Conservation (phyloP, 2,113 vertebrate species). For the Lota lota region DNA sequence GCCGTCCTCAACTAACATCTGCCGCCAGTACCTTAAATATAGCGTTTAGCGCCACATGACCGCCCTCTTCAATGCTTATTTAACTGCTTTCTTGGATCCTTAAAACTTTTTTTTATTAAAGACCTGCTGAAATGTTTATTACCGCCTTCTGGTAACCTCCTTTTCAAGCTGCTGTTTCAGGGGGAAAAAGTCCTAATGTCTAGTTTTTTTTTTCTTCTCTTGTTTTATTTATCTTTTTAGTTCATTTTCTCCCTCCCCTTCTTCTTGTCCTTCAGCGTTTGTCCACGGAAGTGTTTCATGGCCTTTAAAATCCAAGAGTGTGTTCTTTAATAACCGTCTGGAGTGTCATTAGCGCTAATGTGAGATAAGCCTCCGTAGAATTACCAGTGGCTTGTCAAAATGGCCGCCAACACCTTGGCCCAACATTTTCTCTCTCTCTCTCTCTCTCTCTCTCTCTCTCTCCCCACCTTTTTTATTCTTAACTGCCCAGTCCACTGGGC, state of each 20-base stretch:
- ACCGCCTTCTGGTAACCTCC: slow-evolving; percentile 15
- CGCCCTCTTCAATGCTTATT: background rate
- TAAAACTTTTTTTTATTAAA: slow-evolving; percentile 30
- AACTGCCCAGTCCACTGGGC: slow-evolving; percentile 37
- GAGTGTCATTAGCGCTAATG: slow-evolving; percentile 33
- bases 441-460: slow-evolving; percentile 7
- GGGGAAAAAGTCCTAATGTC: background rate
- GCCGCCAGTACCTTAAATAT: slow-evolving; percentile 20
- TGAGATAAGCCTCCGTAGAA: slow-evolving; percentile 6
- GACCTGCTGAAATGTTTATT: slow-evolving; percentile 27
- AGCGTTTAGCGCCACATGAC: slow-evolving; percentile 14
- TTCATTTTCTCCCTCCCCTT: background rate
- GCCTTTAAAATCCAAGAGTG: slow-evolving; percentile 28
- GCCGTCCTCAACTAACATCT: slow-evolving; percentile 15
- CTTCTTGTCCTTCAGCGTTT: background rate
- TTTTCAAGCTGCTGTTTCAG: slow-evolving; percentile 3
- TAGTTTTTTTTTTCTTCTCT: too few relatives aligned
- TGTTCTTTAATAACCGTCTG: slow-evolving; percentile 44
- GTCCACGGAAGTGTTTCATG: slow-evolving; percentile 8
- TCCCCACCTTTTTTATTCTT: slow-evolving; percentile 4
- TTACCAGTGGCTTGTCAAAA: slow-evolving; percentile 29
- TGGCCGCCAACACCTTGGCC: slow-evolving; percentile 18
- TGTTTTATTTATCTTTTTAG: background rate
- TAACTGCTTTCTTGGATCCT: too few relatives aligned
- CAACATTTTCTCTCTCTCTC: background rate